Evolutionary conservation across 2,888 invertebrate genomes (phyloP), one percentile per base, ranked within the genome.

Genomic region (Drosophila hamatofila): DNA sequence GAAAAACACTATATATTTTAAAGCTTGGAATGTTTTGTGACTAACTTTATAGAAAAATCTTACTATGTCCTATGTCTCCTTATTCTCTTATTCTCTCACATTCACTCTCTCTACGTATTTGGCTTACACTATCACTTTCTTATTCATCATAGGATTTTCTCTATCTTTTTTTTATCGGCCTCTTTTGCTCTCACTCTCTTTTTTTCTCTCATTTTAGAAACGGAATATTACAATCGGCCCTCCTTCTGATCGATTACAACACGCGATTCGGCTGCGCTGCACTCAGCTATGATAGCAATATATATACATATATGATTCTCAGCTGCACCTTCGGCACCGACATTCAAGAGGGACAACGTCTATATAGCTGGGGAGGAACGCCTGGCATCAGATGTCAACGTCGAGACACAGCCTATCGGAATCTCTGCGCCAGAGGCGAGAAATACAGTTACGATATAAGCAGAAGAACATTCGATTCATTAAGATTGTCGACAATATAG

Each of bases 161-260:
- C 33, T 33, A 2, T 11, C 9, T 11, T 3, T 33, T 7, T 46
- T 14, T 27, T 35, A 5, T 14, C 25, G 1, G 2, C 3, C n/a
- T 30, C 11, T 9, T 5, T 46, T 4, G 16, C 46, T n/a, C 25
- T 27, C 27, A 16, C 27, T 25, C 9, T 18, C 18, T 3, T n/a
- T 21, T 3, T 33, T n/a, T 21, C 14, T 33, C 21, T 23, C 23
- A 18, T 18, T 58, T n/a, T 14, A 78, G 82, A 7, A 3, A 0
- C 9, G 4, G 0, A 2, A 16, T 21, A 2, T 46, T 41, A 0
- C 48, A 30, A n/a, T 14, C 75, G 1, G 14, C 70, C 1, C 27
- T 80, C 8, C 33, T 82, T 9, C 41, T 82, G 0, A 52, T 65
- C 23, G 81, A 82, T 7, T 42, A 70, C 8, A 78, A 78, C 3